Percentiles rank a stretch among this genome's conserved stretches.
Conservation (phyloP, 2,888 invertebrate species). For the Synergus gifuensis region DNA sequence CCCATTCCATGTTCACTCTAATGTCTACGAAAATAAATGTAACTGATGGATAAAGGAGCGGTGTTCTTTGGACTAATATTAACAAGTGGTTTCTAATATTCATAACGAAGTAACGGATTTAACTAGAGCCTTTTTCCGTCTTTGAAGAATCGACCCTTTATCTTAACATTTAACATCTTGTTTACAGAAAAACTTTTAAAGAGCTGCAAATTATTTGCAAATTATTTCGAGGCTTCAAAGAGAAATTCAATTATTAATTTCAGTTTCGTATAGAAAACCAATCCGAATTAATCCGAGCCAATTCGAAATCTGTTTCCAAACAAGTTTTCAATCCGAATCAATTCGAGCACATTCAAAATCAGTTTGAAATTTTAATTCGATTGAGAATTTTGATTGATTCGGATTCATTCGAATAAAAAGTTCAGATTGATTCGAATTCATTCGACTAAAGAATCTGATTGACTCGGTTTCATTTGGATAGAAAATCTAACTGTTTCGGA, state of each 20-base stretch:
- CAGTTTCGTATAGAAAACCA: too few relatives aligned
- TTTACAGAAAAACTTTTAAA: not conserved
- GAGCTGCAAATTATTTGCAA: not conserved
- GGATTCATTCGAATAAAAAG: too few relatives aligned
- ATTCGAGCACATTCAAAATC: too few relatives aligned
- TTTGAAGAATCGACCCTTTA: not conserved
- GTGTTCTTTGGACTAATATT: slow-evolving; percentile 1
- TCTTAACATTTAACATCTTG: not conserved
- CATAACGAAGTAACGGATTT: not conserved
- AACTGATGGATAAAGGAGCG: not conserved
- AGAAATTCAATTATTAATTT: not conserved
- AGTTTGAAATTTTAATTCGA: too few relatives aligned
- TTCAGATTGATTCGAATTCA: too few relatives aligned
- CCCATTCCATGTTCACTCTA: slow-evolving; percentile 46
- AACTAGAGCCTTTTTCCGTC: not conserved
- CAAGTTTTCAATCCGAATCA: too few relatives aligned
- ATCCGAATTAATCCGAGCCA: too few relatives aligned
- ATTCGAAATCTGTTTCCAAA: too few relatives aligned
- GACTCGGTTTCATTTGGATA: too few relatives aligned
- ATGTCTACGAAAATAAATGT: slow-evolving; percentile 28
- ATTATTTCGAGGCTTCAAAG: not conserved
- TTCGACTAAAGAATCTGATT: too few relatives aligned
- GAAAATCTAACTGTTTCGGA: too few relatives aligned
- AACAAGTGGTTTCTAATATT: not conserved
- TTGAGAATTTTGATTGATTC: too few relatives aligned